These are phyloP conservation scores for Crenichthys baileyi DNA, from an alignment of 2,797 vertebrate genomes.

Conservation along the genomic window DNA sequence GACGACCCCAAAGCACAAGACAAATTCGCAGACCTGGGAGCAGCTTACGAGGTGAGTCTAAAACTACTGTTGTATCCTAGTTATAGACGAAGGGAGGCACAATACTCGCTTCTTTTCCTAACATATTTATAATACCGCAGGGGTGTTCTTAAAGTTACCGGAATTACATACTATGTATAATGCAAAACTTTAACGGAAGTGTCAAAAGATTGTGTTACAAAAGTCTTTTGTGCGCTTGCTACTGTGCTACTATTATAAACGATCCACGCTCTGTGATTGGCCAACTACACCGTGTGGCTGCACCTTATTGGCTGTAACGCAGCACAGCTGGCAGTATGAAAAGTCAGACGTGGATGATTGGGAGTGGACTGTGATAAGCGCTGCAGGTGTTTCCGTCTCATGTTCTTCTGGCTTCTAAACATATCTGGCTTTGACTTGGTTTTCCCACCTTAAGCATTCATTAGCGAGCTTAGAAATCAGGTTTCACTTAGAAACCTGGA, in stretches of 20 bases:
- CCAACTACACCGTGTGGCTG: slow-evolving; percentile 79
- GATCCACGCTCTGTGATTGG: slow-evolving; percentile 70
- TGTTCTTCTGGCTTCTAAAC: slow-evolving; percentile 5
- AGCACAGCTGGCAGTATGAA: slow-evolving; percentile 13
- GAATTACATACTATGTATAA: neutral
- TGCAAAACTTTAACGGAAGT: slow-evolving; percentile 5
- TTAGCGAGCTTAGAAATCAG: neutral
- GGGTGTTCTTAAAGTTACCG: neutral
- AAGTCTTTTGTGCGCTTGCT: slow-evolving; percentile 32
- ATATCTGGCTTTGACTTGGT: too few species aligned
- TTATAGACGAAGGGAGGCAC: too few species aligned
- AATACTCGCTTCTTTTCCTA: too few species aligned
- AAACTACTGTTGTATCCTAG: neutral
- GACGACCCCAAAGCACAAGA: slow-evolving; percentile 95
- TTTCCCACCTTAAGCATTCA: neutral
- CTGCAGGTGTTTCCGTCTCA: slow-evolving; percentile 37
- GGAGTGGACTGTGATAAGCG: slow-evolving; percentile 7
- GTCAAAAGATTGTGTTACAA: slow-evolving; percentile 1
- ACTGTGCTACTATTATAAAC: slow-evolving; percentile 72
- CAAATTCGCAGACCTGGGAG: slow-evolving; percentile 96
- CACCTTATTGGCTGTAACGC: slow-evolving; percentile 76
- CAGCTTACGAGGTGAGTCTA: slow-evolving; percentile 92
- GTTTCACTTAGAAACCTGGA: neutral
- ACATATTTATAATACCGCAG: neutral
- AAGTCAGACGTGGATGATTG: slow-evolving; percentile 57